Evolutionary conservation across 1,140 invertebrate species (phyloP), one percentile per base, ranked within the genome.

Genomic region (Agrypnia vestita): DNA sequence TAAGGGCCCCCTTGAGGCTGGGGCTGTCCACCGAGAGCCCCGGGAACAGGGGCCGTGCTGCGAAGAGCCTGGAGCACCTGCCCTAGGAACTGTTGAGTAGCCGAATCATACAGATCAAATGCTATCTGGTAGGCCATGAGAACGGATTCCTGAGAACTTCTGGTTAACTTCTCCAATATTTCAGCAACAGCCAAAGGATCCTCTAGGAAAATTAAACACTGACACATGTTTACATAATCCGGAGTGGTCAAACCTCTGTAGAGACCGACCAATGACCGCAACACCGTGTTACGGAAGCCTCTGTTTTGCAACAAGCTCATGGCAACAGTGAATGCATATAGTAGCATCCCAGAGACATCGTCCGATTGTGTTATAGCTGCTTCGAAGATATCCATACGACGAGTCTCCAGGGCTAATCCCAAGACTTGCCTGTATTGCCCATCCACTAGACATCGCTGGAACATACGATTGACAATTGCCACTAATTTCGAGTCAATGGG

Each of bases 121-220:
- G 95, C 97, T 84, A 99, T 99, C 91, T 99, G 98, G 89, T 98
- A 99, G 0, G 97, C 98, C 97, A 99, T 99, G 6, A 99, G 85
- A 64, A 91, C 90, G 72, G 91, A 91, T 51, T 89, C 86, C 87
- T 95, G 94, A 83, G 96, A 93, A 15, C 93, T 92, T 87, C 95
- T 93, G 56, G 95, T 95, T 0, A 99, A 89, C 89, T 95, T 96
- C 83, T 98, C 96, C 0, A 99, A 88, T 81, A 99, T 94, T 86
- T 97, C 94, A 11, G 97, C 97, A 0, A 98, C 96, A 21, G 96
- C 94, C 25, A 95, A 86, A 0, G 97, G 95, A 90, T 99, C 97
- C 86, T 99, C 97, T 56, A 99, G 86, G 86, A 98, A 99, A 83
- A 99, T 99, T 59, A 99, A 91, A 88, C 97, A 99, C 88, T 99